Conservation (phyloP, 2,888 invertebrate species). For the Abrostola tripartita region DNA sequence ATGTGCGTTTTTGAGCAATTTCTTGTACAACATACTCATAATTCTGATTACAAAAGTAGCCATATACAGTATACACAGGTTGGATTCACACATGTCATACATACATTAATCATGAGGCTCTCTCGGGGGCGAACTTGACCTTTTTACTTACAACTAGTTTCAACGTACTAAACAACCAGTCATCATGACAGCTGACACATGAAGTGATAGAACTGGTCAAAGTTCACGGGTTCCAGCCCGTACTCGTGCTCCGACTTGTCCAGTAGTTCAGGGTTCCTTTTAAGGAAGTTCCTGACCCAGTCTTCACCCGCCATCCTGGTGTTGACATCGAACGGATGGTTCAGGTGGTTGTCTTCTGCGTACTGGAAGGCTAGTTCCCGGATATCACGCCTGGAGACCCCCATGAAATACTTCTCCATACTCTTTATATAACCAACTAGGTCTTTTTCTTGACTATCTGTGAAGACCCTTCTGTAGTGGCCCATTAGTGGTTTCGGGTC, state of each 20-base stretch:
- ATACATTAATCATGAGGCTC: slow-evolving; percentile 67
- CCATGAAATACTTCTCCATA: slow-evolving; percentile 86
- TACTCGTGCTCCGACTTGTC: slow-evolving; percentile 77
- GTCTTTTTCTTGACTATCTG: slow-evolving; percentile 84
- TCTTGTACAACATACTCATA: slow-evolving; percentile 49
- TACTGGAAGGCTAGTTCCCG: slow-evolving; percentile 85
- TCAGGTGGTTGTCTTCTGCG: slow-evolving; percentile 81
- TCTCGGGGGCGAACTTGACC: slow-evolving; percentile 71
- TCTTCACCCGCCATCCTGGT: slow-evolving; percentile 85
- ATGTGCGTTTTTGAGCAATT: slow-evolving; percentile 57
- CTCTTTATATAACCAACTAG: slow-evolving; percentile 85
- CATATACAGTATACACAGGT: slow-evolving; percentile 58
- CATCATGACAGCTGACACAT: slow-evolving; percentile 86
- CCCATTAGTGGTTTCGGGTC: slow-evolving; percentile 85
- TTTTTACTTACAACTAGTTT: slow-evolving; percentile 63
- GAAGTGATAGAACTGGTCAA: slow-evolving; percentile 86
- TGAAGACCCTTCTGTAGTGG: slow-evolving; percentile 84
- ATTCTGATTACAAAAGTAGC: slow-evolving; percentile 56
- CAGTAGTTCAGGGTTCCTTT: slow-evolving; percentile 81
- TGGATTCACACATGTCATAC: slow-evolving; percentile 58
- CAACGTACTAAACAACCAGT: slow-evolving; percentile 58
- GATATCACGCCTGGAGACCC: slow-evolving; percentile 83
- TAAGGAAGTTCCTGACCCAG: slow-evolving; percentile 86
- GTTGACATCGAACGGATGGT: slow-evolving; percentile 84
- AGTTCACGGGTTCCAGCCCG: slow-evolving; percentile 83